These are phyloP conservation scores for Crocidura indochinensis DNA, from an alignment of 2,797 vertebrate species.

Conservation along the genomic window DNA sequence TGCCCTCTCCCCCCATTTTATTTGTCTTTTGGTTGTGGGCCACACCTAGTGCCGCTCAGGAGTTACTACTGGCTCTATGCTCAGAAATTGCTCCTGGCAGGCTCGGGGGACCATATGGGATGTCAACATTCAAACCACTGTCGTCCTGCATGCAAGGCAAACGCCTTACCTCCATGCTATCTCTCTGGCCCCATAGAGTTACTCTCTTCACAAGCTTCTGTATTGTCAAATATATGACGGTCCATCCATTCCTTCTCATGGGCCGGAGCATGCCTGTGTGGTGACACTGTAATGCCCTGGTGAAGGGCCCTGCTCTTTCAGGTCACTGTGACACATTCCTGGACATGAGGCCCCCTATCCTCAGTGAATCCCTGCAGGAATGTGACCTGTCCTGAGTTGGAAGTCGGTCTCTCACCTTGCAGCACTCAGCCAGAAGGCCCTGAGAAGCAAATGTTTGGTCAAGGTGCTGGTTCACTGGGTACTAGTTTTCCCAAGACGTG, in stretches of 20 bases:
- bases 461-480: not conserved
- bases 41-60: no score
- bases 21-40: no score
- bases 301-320: not conserved
- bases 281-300: not conserved
- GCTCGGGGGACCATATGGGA: no score
- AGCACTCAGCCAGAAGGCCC: not conserved
- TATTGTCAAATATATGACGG: accelerated
- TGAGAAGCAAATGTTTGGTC: not conserved
- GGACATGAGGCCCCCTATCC: not conserved
- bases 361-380: not conserved
- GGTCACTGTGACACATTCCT: not conserved
- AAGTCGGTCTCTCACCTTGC: not conserved
- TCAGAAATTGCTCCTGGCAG: no score
- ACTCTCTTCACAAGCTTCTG: not conserved
- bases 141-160: no score
- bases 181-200: not conserved
- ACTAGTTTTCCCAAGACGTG: not conserved
- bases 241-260: not conserved
- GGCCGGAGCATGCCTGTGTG: no score
- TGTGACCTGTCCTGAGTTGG: not conserved
- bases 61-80: no score
- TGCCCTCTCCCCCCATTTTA: no score
- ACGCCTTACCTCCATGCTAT: no score
- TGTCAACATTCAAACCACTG: no score